Evolutionary conservation across 1,140 invertebrate species (phyloP).

Genomic region (Neocloeon triangulifer): DNA sequence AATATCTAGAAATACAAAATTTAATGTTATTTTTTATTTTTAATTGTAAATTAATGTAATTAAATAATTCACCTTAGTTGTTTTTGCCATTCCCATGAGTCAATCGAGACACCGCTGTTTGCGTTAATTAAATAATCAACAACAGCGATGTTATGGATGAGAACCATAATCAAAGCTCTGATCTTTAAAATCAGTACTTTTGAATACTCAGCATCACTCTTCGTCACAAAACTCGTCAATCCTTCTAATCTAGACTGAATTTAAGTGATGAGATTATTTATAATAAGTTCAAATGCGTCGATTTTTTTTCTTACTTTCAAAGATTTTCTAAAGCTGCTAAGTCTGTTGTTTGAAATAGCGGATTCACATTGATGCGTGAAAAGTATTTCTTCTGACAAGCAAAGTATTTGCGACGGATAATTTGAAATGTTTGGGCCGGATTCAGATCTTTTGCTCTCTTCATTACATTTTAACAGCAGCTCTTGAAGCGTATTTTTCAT

Average conservation of each 20-base stretch:
- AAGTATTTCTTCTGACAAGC: conserved; percentile 37
- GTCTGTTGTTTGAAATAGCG: conserved; percentile 38
- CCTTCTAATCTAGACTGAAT: no score
- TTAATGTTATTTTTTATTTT: no score
- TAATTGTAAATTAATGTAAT: background rate
- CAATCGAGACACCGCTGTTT: no score
- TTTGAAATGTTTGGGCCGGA: conserved; percentile 44
- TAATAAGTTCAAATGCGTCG: conserved; percentile 8
- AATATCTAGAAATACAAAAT: conserved; percentile 16
- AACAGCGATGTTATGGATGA: conserved; percentile 72
- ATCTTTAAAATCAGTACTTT: no score
- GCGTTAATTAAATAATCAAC: conserved; percentile 49
- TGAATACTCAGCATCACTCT: no score
- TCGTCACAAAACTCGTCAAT: conserved; percentile 30
- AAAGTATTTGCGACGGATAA: conserved; percentile 72
- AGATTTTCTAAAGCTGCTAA: conserved; percentile 25
- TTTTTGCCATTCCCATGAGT: conserved; percentile 90
- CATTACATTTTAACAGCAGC: conserved; percentile 43
- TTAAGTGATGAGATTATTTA: no score
- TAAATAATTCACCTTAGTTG: conserved; percentile 62
- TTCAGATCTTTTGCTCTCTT: conserved; percentile 21
- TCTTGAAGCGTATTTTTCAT: conserved; percentile 57
- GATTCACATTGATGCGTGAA: conserved; percentile 69
- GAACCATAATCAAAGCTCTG: conserved; percentile 71
- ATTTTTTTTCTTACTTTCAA: no score